phyloP scores from a whole-genome alignment of 2,797 vertebrate species.

The Sebastes oblongus region DNA sequence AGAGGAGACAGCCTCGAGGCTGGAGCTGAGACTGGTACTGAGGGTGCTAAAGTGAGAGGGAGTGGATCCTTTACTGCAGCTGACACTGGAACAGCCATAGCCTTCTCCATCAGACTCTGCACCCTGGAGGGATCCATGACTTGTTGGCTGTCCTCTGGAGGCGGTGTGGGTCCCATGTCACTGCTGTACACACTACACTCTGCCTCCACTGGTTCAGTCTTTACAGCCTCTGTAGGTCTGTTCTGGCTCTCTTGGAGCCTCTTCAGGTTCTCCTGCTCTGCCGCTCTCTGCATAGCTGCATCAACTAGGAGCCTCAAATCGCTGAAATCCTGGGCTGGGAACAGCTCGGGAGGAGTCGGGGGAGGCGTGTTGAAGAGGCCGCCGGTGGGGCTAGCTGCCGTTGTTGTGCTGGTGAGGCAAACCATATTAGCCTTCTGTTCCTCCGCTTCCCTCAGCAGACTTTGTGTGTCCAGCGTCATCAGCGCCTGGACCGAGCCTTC shows the following conservation, averaged over 20 bases:
- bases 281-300: slow-evolving; percentile 89
- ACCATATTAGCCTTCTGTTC: slow-evolving; percentile 33
- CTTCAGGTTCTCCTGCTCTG: slow-evolving; percentile 89
- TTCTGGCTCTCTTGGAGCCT: slow-evolving; percentile 66
- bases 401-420: slow-evolving; percentile 70
- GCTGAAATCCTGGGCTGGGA: slow-evolving; percentile 89
- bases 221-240: slow-evolving; percentile 18
- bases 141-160: slow-evolving; percentile 64
- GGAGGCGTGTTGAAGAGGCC: slow-evolving; percentile 93
- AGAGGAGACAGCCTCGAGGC: slow-evolving; percentile 30
- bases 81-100: slow-evolving; percentile 63
- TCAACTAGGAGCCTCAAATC: slow-evolving; percentile 92
- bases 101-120: slow-evolving; percentile 75
- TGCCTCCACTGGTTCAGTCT: slow-evolving; percentile 17
- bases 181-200: slow-evolving; percentile 12
- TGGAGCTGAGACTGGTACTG: slow-evolving; percentile 22
- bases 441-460: slow-evolving; percentile 72
- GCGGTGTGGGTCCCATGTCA: slow-evolving; percentile 51
- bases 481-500: slow-evolving; percentile 79
- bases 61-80: slow-evolving; percentile 18
- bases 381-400: slow-evolving; percentile 80
- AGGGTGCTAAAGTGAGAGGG: slow-evolving; percentile 12
- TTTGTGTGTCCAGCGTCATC: slow-evolving; percentile 77
- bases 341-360: slow-evolving; percentile 89
- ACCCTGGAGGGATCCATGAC: slow-evolving; percentile 65